These are phyloP conservation scores for Rhopalosiphum maidis DNA, from an alignment of 1,140 invertebrate genomes.

Conservation along the genomic window DNA sequence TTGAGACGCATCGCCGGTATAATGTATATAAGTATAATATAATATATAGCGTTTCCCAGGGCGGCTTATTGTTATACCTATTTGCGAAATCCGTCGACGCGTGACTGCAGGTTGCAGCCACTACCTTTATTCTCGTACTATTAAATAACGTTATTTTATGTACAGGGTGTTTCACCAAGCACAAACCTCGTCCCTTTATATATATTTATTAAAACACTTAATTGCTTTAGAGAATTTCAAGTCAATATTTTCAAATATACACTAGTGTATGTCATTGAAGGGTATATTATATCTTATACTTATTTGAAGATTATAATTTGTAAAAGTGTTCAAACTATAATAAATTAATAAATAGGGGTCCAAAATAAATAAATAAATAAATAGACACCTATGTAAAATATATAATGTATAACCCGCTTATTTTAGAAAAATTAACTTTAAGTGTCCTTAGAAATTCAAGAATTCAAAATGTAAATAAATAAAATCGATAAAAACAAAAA, in stretches of 20 bases:
- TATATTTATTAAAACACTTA: too few species aligned
- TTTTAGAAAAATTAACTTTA: too few species aligned
- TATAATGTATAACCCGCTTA: too few species aligned
- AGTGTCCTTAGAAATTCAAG: too few species aligned
- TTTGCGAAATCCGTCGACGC: neutral
- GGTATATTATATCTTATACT: neutral
- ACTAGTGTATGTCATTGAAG: neutral
- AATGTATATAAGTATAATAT: constrained; percentile 2
- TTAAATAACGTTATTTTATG: neutral
- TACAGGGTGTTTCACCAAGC: neutral
- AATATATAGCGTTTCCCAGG: neutral
- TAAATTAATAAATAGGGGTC: too few species aligned
- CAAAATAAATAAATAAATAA: too few species aligned
- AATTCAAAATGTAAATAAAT: too few species aligned
- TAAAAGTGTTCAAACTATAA: too few species aligned
- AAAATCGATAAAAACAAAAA: too few species aligned
- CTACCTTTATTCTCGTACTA: neutral
- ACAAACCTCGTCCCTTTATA: neutral
- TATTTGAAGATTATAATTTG: too few species aligned
- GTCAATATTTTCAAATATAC: neutral
- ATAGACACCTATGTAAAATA: too few species aligned
- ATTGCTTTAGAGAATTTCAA: neutral
- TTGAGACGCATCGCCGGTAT: neutral
- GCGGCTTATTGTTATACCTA: neutral
- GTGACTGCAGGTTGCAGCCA: neutral